Evolutionary conservation across 1,140 invertebrate species (phyloP).

Genomic region (Orussus abietinus): DNA sequence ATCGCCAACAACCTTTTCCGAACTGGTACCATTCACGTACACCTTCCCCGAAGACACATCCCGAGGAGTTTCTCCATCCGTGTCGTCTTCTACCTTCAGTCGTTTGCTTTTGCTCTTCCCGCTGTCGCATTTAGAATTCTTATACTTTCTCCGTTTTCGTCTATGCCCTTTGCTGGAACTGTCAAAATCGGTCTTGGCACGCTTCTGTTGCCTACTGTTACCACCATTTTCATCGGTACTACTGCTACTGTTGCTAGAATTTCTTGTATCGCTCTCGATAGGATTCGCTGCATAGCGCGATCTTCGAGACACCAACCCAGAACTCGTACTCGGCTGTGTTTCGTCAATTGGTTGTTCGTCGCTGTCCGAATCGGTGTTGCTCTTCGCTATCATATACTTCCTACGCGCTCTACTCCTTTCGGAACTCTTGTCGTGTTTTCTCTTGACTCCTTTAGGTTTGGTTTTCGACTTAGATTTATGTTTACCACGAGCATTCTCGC

Average conservation of each 20-base stretch:
- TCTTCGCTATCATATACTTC: conserved; percentile 31
- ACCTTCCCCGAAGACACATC: neutral
- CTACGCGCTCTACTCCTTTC: conserved; percentile 23
- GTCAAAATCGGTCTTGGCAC: conserved; percentile 29
- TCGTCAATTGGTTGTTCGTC: conserved; percentile 29
- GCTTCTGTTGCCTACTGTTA: conserved; percentile 19
- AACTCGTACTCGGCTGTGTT: conserved; percentile 49
- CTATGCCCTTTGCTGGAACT: conserved; percentile 20
- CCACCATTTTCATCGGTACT: conserved; percentile 19
- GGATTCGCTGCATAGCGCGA: conserved; percentile 26
- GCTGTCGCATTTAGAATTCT: conserved; percentile 13
- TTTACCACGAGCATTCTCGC: conserved; percentile 18
- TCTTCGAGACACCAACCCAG: conserved; percentile 38
- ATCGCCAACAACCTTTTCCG: neutral
- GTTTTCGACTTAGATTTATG: conserved; percentile 36
- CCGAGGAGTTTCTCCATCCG: neutral
- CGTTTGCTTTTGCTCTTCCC: conserved; percentile 24
- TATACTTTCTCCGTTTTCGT: conserved; percentile 27
- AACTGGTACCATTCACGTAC: neutral
- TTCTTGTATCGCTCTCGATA: conserved; percentile 27
- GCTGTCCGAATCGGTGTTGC: conserved; percentile 30
- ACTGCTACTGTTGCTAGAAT: conserved; percentile 29
- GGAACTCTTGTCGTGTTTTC: conserved; percentile 29
- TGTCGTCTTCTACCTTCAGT: conserved; percentile 15
- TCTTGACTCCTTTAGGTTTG: conserved; percentile 35